These are phyloP conservation scores for Nasonia vitripennis DNA, from an alignment of 1,140 invertebrate species.

Conservation along the genomic window DNA sequence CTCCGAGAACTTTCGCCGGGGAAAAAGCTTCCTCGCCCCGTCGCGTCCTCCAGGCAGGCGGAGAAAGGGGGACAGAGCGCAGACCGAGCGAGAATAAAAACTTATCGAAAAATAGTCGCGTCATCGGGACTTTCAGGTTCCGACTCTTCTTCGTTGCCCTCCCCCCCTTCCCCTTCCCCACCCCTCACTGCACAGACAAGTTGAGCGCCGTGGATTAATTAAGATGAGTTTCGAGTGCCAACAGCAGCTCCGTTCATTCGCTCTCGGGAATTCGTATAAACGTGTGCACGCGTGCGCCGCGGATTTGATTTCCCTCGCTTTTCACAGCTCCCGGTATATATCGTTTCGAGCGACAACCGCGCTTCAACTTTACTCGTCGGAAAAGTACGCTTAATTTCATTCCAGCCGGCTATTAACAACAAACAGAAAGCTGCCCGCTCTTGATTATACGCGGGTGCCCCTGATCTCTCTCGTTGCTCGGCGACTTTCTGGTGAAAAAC, in stretches of 20 bases:
- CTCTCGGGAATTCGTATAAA: neutral
- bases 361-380: neutral
- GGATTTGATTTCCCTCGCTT: conserved; percentile 9
- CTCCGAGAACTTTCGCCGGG: neutral
- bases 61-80: no score
- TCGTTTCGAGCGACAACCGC: neutral
- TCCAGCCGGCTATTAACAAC: conserved; percentile 2
- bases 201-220: conserved; percentile 42
- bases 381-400: conserved; percentile 24
- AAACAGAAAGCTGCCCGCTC: neutral
- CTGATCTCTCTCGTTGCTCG: neutral
- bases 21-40: conserved; percentile 3
- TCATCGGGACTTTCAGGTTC: neutral
- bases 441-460: neutral
- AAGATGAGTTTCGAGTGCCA: conserved; percentile 37
- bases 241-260: neutral
- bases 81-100: neutral
- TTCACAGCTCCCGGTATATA: neutral
- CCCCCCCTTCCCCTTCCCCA: no score
- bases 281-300: neutral
- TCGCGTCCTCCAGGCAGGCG: neutral
- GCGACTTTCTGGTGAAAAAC: neutral
- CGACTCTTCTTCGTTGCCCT: no score
- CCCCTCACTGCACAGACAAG: neutral
- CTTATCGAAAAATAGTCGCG: conserved; percentile 25